Evolutionary conservation across 2,888 invertebrate species (phyloP).

Genomic region (Colostygia pectinataria): DNA sequence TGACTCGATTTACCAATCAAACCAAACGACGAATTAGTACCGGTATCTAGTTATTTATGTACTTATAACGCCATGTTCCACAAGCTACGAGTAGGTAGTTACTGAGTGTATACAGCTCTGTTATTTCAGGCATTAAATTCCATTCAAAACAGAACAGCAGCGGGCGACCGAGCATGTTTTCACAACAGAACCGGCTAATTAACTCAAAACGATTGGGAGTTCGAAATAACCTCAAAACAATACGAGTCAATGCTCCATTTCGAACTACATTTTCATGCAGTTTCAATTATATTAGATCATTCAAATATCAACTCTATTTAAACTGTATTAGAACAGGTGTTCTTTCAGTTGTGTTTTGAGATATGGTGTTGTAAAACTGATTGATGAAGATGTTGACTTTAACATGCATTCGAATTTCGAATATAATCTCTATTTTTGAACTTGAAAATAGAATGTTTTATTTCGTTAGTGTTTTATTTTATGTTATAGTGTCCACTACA

Average conservation of each 20-base stretch:
- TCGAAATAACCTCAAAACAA: constrained; percentile 24
- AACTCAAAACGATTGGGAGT: constrained; percentile 22
- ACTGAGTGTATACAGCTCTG: constrained; percentile 5
- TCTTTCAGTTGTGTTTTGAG: background rate
- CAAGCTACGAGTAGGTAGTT: background rate
- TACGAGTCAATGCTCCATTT: constrained; percentile 24
- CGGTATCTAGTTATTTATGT: too few species aligned
- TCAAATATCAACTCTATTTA: constrained; percentile 7
- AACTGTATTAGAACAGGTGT: background rate
- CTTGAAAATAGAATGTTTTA: constrained; percentile 1
- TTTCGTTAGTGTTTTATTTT: too few species aligned
- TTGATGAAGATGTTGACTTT: constrained; percentile 10
- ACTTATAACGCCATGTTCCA: too few species aligned
- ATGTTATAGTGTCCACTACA: too few species aligned
- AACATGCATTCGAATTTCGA: constrained; percentile 21
- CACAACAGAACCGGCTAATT: constrained; percentile 25
- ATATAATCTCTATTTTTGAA: constrained; percentile 23
- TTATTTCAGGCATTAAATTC: constrained; percentile 26
- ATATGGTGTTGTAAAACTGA: constrained; percentile 2
- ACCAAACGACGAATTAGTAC: too few species aligned
- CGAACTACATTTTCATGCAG: constrained; percentile 12
- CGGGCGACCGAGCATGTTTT: constrained; percentile 19
- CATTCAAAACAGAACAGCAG: constrained; percentile 13
- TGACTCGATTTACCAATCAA: too few species aligned
- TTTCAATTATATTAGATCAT: constrained; percentile 9